A percentile compares a stretch with the other conserved stretches of the same genome.
Evolutionary conservation across 2,113 vertebrate genomes (phyloP).

Genomic region (Rhinogobius similis): DNA sequence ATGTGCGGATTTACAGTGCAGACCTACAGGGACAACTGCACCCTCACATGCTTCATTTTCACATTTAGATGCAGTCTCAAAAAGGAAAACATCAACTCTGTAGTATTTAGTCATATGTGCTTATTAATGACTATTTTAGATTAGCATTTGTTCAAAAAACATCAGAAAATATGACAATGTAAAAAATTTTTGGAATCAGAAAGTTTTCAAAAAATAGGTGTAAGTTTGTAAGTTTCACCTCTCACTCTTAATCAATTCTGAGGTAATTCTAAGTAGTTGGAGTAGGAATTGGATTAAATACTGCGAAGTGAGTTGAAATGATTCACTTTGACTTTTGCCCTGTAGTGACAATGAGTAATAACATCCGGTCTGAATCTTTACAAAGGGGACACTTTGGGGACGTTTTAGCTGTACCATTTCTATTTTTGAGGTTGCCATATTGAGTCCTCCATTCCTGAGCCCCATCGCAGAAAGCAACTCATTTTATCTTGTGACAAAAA

Average conservation of each 20-base stretch:
- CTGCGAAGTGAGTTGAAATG: not conserved
- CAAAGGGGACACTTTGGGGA: not conserved
- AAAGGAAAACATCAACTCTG: not conserved
- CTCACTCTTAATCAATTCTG: not conserved
- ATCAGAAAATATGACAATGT: too few species aligned
- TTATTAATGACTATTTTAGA: not conserved
- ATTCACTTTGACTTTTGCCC: not conserved
- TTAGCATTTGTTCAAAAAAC: too few species aligned
- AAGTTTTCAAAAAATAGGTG: too few species aligned
- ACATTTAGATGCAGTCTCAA: conserved; percentile 55
- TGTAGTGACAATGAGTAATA: not conserved
- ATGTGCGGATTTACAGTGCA: conserved; percentile 85
- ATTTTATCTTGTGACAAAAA: not conserved
- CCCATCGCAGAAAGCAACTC: not conserved
- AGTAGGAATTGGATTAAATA: not conserved
- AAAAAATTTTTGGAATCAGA: too few species aligned
- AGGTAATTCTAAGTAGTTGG: not conserved
- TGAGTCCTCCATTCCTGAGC: not conserved
- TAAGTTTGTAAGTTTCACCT: too few species aligned
- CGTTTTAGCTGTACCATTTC: not conserved
- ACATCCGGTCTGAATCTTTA: not conserved
- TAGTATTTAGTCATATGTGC: not conserved
- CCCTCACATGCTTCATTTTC: conserved; percentile 52
- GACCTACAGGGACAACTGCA: conserved; percentile 82
- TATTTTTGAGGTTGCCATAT: not conserved